These are phyloP conservation scores for Leucoraja ocellata DNA, from an alignment of 2,797 vertebrate species.

Conservation along the genomic window DNA sequence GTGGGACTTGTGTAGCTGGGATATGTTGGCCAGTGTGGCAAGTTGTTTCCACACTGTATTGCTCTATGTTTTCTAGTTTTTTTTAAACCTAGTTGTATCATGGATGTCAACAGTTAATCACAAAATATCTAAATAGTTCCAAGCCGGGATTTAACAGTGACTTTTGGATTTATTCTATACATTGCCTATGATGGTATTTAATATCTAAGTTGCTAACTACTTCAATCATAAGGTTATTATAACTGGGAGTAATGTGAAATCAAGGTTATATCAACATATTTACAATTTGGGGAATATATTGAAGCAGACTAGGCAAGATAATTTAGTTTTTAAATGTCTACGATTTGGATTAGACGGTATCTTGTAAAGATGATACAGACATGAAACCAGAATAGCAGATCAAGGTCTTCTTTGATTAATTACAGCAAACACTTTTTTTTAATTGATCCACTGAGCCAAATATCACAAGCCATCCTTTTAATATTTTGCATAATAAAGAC, in stretches of 20 bases:
- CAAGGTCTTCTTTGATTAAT: slow-evolving; percentile 12
- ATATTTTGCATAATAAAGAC: neutral
- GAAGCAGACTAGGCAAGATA: neutral
- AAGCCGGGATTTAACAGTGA: neutral
- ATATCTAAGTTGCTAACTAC: neutral
- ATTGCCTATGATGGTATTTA: neutral
- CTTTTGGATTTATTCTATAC: neutral
- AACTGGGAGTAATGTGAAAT: neutral
- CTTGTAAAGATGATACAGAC: neutral
- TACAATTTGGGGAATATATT: neutral
- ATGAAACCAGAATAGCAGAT: slow-evolving; percentile 16
- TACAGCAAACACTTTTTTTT: neutral
- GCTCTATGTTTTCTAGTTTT: no score
- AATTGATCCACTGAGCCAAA: neutral
- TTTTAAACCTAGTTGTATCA: neutral
- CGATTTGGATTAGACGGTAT: neutral
- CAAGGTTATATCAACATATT: neutral
- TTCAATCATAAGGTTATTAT: neutral
- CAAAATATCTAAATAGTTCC: neutral
- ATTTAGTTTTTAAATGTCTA: neutral
- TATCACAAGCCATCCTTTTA: neutral
- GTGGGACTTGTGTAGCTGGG: no score
- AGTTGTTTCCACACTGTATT: no score
- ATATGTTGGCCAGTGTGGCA: no score
- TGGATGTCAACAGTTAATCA: neutral